phyloP scores from a whole-genome alignment of 2,797 vertebrate species.

The Typhlichthys subterraneus region DNA sequence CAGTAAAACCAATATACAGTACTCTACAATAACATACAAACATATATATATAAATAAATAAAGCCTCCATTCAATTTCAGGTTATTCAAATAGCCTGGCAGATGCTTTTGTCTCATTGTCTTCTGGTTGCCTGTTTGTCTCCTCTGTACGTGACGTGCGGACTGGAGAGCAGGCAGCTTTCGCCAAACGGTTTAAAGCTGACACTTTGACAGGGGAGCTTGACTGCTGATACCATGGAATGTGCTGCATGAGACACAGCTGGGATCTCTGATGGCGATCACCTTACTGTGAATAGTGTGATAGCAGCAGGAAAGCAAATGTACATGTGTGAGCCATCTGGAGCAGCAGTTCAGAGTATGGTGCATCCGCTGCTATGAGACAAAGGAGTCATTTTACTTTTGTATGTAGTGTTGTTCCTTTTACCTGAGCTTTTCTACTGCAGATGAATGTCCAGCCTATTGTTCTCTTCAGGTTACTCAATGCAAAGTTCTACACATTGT shows the following conservation, averaged over 20 bases:
- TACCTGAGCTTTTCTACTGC: slow-evolving; percentile 20
- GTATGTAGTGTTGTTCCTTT: slow-evolving; percentile 30
- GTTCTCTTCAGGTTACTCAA: background rate
- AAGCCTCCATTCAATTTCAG: background rate
- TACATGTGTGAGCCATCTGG: slow-evolving; percentile 79
- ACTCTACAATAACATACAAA: slow-evolving; percentile 43
- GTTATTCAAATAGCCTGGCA: background rate
- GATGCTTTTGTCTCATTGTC: background rate
- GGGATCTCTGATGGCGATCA: slow-evolving; percentile 68
- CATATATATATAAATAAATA: slow-evolving; percentile 6
- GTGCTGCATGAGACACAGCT: slow-evolving; percentile 63
- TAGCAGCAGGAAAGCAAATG: slow-evolving; percentile 69
- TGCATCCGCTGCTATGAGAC: slow-evolving; percentile 60
- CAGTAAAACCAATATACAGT: slow-evolving; percentile 40
- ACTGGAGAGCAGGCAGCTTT: slow-evolving; percentile 18
- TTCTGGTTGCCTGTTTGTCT: slow-evolving; percentile 26
- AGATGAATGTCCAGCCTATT: slow-evolving; percentile 8
- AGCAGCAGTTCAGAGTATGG: slow-evolving; percentile 62
- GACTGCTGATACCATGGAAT: slow-evolving; percentile 65
- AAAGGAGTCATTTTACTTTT: slow-evolving; percentile 67
- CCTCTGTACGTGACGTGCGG: slow-evolving; percentile 27
- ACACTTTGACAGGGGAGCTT: slow-evolving; percentile 42
- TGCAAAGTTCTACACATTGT: no score
- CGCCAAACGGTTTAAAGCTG: slow-evolving; percentile 60
- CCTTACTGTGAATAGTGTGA: slow-evolving; percentile 71